phyloP scores from a whole-genome alignment of 2,113 vertebrate species.

The Gambusia affinis region DNA sequence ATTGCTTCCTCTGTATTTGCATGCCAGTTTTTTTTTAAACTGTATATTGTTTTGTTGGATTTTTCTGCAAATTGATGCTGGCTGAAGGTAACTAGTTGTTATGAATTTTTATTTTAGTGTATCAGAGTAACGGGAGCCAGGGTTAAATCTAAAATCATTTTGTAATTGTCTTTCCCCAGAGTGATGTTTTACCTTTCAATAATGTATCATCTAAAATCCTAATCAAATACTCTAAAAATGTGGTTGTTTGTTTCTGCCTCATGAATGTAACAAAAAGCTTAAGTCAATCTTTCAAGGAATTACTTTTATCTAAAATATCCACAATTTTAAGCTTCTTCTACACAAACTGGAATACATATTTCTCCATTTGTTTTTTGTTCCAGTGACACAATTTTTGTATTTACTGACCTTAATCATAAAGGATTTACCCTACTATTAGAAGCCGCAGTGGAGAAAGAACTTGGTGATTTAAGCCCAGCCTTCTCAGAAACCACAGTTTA shows the following conservation, averaged over 20 bases:
- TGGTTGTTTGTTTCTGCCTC: not conserved
- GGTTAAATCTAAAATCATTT: not conserved
- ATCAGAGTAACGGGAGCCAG: not conserved
- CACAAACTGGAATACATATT: not conserved
- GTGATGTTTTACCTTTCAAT: not conserved
- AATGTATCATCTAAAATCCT: not conserved
- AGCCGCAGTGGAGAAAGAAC: conserved; percentile 1
- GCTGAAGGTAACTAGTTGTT: not conserved
- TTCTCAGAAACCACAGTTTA: conserved; percentile 40
- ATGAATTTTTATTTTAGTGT: not conserved
- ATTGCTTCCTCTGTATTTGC: no score
- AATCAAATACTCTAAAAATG: not conserved
- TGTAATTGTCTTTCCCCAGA: not conserved
- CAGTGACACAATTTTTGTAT: not conserved
- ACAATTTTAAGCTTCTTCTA: not conserved
- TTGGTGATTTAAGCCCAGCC: conserved; percentile 6
- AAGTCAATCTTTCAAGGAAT: not conserved
- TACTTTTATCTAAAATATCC: not conserved
- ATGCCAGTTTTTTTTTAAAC: no score
- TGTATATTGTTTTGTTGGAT: no score
- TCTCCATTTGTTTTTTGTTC: not conserved
- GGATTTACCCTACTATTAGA: conserved; percentile 48
- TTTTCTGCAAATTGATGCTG: no score
- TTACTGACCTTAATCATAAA: not conserved
- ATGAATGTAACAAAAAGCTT: not conserved